phyloP scores from a whole-genome alignment of 2,888 invertebrate genomes.

The Neoaliturus tenellus region DNA sequence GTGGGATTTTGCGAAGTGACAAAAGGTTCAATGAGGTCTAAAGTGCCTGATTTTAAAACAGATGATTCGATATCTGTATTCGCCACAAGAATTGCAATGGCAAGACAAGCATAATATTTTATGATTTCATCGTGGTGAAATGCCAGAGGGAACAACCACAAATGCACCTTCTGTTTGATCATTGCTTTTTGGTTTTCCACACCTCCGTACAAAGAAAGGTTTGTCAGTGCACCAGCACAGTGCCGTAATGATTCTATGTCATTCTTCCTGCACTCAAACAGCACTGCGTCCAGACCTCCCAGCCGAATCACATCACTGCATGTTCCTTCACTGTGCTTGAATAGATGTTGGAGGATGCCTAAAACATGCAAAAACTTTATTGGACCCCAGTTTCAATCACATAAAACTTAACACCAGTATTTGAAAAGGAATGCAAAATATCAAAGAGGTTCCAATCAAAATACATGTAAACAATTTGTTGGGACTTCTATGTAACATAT shows the following conservation, averaged over 20 bases:
- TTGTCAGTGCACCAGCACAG: constrained; percentile 97
- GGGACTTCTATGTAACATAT: too few relatives aligned
- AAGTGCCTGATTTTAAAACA: constrained; percentile 96
- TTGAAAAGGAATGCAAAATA: too few relatives aligned
- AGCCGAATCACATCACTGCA: constrained; percentile 95
- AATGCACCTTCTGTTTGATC: constrained; percentile 92
- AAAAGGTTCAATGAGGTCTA: constrained; percentile 98
- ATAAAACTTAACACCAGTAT: too few relatives aligned
- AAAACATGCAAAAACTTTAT: constrained; percentile 33
- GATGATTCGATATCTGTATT: constrained; percentile 99
- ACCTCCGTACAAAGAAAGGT: constrained; percentile 96
- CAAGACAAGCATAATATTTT: constrained; percentile 98
- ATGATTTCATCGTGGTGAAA: constrained; percentile 98
- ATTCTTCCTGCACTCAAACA: constrained; percentile 95
- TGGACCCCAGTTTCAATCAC: too few relatives aligned
- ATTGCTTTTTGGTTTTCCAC: constrained; percentile 98
- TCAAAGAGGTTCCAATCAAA: too few relatives aligned
- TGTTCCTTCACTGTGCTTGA: constrained; percentile 97
- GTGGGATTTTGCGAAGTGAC: constrained; percentile 96
- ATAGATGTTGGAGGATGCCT: constrained; percentile 92
- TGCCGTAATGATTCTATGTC: constrained; percentile 96
- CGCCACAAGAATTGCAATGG: constrained; percentile 96
- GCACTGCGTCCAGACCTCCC: constrained; percentile 95
- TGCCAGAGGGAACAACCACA: constrained; percentile 98
- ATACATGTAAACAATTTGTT: too few relatives aligned